A percentile compares a stretch with the other conserved stretches of the same genome.
These are phyloP conservation scores for Epinotia nisella DNA, from an alignment of 2,888 invertebrate genomes.

Conservation along the genomic window DNA sequence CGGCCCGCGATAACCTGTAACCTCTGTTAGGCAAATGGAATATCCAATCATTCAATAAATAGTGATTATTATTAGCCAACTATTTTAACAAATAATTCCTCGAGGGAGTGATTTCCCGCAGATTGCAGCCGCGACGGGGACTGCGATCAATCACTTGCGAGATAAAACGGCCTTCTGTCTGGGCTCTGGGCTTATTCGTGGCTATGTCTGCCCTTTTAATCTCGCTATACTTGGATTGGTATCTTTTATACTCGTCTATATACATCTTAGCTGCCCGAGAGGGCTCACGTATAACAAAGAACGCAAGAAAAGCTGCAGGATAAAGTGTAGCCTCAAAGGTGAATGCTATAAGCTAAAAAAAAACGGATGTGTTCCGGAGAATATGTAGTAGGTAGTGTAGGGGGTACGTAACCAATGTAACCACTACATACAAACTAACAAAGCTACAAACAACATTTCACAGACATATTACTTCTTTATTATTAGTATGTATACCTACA, in stretches of 20 bases:
- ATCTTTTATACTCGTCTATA: conserved; percentile 6
- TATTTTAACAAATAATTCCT: conserved; percentile 31
- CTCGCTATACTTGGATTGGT: conserved; percentile 28
- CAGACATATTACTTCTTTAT: no score
- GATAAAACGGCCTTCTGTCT: conserved; percentile 39
- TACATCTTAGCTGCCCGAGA: not conserved
- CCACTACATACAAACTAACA: no score
- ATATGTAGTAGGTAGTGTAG: no score
- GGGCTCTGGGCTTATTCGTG: conserved; percentile 29
- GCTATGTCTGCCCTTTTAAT: conserved; percentile 40
- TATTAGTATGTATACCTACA: no score
- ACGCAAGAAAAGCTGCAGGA: no score
- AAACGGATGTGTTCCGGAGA: no score
- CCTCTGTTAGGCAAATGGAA: not conserved
- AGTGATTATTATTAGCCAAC: conserved; percentile 22
- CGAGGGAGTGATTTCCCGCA: conserved; percentile 29
- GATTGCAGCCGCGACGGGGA: conserved; percentile 30
- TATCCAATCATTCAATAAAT: conserved; percentile 10
- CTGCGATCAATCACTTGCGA: conserved; percentile 42
- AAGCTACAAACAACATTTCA: no score
- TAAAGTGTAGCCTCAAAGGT: no score
- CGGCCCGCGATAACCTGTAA: conserved; percentile 19
- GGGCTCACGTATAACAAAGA: no score
- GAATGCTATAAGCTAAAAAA: no score
- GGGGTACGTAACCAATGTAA: no score